Base-by-base conservation (phyloP, 1,140 invertebrate species). In the Apis cerana region DNA sequence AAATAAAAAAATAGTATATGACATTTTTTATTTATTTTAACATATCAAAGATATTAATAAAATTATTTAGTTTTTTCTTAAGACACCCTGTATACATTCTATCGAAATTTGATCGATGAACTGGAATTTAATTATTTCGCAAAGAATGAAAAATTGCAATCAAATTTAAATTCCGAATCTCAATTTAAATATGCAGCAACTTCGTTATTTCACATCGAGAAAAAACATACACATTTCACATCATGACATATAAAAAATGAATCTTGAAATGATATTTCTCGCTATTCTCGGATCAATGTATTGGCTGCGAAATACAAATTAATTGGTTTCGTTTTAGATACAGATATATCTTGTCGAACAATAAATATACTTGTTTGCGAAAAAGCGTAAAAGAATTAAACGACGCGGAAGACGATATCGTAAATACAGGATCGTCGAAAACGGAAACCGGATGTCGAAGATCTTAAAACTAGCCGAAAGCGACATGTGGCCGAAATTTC, bases 51-150 rank as follows among this genome's bases (percentile, higher is more conserved):
- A 43, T 43, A 43, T 43, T 43, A 7, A 43, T 43, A 43, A 43
- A 43, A 43, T 43, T 43, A 43, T 43, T 43, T 43, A 43, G 5
- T 43, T 43, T 43, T 43, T 43, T 43, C 4, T 43, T 43, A 43
- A 43, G 5, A 43, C 33, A 33, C 4, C 33, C 33, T 43, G 5
- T 43, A 43, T 43, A 5, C 11, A 43, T 58, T 43, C 17, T 12
- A 58, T 56, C n/a, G 50, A 72, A 56, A 72, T 72, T 72, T 56
- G 52, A 72, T 56, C 70, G 23, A 5, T 19, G 23, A 62, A 27
- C 15, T 17, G 12, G 43, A 48, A 23, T 19, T 72, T 33, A 13
- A 2, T 64, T 15, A 5, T n/a, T 50, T 11, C 15, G n/a, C 0
- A 15, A 48, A 43, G 10, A 71, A 52, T 19, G 70, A 58, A 43